Base-by-base conservation (phyloP, 2,888 invertebrate genomes). In the Ennomos quercinarius region DNA sequence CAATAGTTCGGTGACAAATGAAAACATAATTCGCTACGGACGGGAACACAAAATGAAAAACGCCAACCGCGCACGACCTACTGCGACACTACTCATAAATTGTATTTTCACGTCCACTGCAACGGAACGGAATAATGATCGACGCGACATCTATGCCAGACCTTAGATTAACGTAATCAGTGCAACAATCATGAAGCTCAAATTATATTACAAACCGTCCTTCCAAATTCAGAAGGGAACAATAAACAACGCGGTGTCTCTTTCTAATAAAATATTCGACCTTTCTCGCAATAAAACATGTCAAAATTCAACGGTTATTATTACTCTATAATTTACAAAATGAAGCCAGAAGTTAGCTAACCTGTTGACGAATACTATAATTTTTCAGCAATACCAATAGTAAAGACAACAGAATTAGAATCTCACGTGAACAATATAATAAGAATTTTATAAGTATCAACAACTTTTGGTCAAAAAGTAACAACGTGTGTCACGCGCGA, bases 11-110 rank as follows among this genome's bases (percentile, higher is more conserved):
- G 72, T 78, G 73, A 67, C 62, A 77, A 70, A 78, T 77, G 70
- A 77, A 73, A 77, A 78, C 71, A 71, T 88, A 89, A 87, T 80
- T 85, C 72, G 66, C 88, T 90, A 91, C 80, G 91, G 91, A 91
- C 91, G 91, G 91, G 91, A 91, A 91, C 89, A 89, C 83, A 91
- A 90, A n/a, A 77, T 67, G 69, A 71, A 76, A 75, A 73, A 38
- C 60, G 71, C 81, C 83, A 68, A 81, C 86, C 87, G 80, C 88
- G 78, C 84, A 77, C 76, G 76, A 71, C 77, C 66, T 63, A 62
- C 62, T 45, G 64, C 52, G 72, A 64, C 66, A 71, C 58, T 57
- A 69, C 67, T 27, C 5, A 27, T 27, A 27, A n/a, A 64, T 59
- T 67, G 62, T 62, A 62, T 60, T 65, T 27, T 66, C 63, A 67